Base-by-base conservation (phyloP, 1,140 invertebrate species). In the Bombus balteatus region DNA sequence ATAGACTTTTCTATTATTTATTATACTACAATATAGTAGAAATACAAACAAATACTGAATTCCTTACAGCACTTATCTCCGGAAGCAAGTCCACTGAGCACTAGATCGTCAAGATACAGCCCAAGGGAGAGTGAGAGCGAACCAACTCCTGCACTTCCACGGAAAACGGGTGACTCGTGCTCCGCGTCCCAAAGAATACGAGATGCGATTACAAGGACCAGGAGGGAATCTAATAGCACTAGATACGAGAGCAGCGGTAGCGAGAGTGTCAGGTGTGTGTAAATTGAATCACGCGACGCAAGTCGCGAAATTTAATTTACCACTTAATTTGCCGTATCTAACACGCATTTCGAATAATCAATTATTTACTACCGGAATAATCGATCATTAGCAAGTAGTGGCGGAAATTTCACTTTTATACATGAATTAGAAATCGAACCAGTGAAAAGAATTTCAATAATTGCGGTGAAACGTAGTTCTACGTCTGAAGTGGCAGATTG, bases 71-170 rank as follows among this genome's bases (percentile, higher is more conserved):
- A 95, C 79, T 84, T 95, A 47, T 95, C 95, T 25, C 95, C 95
- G 3, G 95, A 95, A 87, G 95, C 94, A 15, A 95, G 95, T 91
- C 95, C 95, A 41, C 78, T 95, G 47, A 95, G 95, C 47, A 95
- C 95, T 6, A 92, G 95, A 79, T 95, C 95, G 0, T 95, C 95
- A 9, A 93, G 92, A 34, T 95, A 95, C 83, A 95, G 95, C 91
- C 94, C 95, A 22, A 92, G 95, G 57, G 95, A 95, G 88, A 95
- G 95, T 81, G 95, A 95, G 80, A 95, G 95, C 77, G 95, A 95
- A 74, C 95, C 95, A 22, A 95, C 95, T 12, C 94, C 95, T 1
- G 94, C 94, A 8, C 86, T 95, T 13, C 94, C 94, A 4, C 90
- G 94, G 39, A 95, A 94, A 93, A 94, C 87, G 0, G 89, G 91